These are phyloP conservation scores for Siniperca scherzeri DNA, from an alignment of 2,797 vertebrate species.

Conservation along the genomic window DNA sequence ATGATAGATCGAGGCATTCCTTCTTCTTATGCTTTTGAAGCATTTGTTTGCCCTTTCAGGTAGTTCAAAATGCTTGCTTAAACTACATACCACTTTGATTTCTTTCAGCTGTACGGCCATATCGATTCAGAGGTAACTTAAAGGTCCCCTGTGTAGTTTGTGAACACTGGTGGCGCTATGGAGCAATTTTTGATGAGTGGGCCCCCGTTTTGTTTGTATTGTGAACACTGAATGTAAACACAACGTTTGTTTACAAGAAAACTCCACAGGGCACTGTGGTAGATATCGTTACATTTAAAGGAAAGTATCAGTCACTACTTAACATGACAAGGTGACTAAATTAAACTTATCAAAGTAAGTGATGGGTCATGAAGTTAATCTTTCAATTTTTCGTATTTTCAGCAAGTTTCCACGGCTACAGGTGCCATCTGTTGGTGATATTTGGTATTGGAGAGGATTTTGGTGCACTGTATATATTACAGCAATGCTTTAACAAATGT, in stretches of 20 bases:
- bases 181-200: constrained; percentile 13
- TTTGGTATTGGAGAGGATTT: constrained; percentile 31
- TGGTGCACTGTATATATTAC: neutral
- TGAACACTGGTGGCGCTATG: constrained; percentile 16
- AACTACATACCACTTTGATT: constrained; percentile 43
- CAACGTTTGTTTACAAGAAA: neutral
- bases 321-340: neutral
- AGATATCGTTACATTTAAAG: neutral
- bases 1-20: constrained; percentile 59
- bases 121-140: constrained; percentile 20
- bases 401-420: neutral
- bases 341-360: neutral
- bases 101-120: constrained; percentile 9
- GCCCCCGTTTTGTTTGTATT: neutral
- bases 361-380: neutral
- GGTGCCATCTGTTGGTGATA: constrained; percentile 64
- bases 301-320: neutral
- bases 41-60: constrained; percentile 66
- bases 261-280: neutral
- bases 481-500: neutral
- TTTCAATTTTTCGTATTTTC: neutral
- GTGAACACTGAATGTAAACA: neutral
- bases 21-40: constrained; percentile 53
- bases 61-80: constrained; percentile 66
- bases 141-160: neutral